phyloP scores from a whole-genome alignment of 1,140 invertebrate species.

The Sminthurides bifidus region DNA sequence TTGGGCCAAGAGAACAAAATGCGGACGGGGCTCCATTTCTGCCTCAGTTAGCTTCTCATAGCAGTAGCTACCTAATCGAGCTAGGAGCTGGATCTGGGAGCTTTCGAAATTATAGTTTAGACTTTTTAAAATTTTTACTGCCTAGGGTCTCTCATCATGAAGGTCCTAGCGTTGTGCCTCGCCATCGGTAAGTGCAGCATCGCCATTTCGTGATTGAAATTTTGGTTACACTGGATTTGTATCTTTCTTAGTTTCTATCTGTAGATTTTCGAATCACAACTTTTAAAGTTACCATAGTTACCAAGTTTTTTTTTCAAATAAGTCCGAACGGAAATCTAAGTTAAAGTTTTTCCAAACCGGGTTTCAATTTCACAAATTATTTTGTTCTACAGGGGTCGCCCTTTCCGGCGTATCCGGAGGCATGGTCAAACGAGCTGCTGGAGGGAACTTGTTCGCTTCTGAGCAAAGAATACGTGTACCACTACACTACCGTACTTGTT shows the following conservation, averaged over 20 bases:
- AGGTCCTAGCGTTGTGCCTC: conserved; percentile 15
- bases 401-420: conserved; percentile 17
- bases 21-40: neutral
- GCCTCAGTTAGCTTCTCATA: conserved; percentile 20
- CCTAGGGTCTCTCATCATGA: too few relatives aligned
- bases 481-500: conserved; percentile 8
- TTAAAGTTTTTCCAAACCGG: neutral
- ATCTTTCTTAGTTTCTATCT: neutral
- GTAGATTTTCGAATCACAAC: conserved; percentile 4
- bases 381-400: conserved; percentile 15
- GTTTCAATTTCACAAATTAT: neutral
- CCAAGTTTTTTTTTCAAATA: neutral
- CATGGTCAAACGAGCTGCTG: conserved; percentile 23
- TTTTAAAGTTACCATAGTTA: conserved; percentile 5
- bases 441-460: conserved; percentile 14
- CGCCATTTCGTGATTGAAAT: neutral
- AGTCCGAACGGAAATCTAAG: neutral
- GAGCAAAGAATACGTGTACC: conserved; percentile 29
- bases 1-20: conserved; percentile 19
- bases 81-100: neutral
- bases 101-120: neutral
- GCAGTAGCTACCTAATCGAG: neutral
- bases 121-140: neutral
- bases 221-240: neutral
- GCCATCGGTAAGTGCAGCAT: conserved; percentile 19